A percentile compares a stretch with the other conserved stretches of the same genome.
Conservation (phyloP, 2,888 invertebrate genomes). For the Penaeus monodon region DNA sequence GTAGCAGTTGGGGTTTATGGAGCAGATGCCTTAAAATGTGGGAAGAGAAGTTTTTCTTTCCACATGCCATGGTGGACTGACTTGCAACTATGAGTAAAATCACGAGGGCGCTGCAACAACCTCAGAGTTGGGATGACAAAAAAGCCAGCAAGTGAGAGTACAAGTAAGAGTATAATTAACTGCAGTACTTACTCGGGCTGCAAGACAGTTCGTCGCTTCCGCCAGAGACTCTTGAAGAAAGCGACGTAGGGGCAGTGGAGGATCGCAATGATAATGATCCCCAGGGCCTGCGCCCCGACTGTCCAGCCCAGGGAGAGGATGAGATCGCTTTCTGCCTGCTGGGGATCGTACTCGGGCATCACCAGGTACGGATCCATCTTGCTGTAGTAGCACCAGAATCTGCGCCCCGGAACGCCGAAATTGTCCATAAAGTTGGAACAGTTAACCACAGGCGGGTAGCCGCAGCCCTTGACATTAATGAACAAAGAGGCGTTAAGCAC, state of each 20-base stretch:
- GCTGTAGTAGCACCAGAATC: conserved; percentile 64
- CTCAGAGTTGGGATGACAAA: not conserved
- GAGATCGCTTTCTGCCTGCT: conserved; percentile 43
- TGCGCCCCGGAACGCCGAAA: conserved; percentile 57
- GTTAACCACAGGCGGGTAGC: conserved; percentile 63
- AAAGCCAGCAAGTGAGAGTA: no score
- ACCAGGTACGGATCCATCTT: conserved; percentile 51
- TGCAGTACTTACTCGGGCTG: conserved; percentile 34
- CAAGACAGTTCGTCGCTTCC: not conserved
- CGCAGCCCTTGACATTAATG: conserved; percentile 64
- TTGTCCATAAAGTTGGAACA: conserved; percentile 52
- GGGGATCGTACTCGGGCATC: conserved; percentile 55
- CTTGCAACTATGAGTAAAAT: no score
- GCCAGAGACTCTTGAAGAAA: conserved; percentile 22
- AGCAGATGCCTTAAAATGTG: no score
- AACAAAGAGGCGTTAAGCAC: conserved; percentile 58
- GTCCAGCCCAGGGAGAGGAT: conserved; percentile 59
- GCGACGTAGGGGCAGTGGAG: conserved; percentile 57
- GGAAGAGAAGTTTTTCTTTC: no score
- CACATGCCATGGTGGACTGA: no score
- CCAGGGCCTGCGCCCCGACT: conserved; percentile 52
- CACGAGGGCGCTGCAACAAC: no score
- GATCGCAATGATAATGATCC: conserved; percentile 47
- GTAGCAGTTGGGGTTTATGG: no score
- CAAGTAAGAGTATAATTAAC: not conserved